Conservation (phyloP, 64 coral and sea anemone genomes). For the Trachythela sp. region DNA sequence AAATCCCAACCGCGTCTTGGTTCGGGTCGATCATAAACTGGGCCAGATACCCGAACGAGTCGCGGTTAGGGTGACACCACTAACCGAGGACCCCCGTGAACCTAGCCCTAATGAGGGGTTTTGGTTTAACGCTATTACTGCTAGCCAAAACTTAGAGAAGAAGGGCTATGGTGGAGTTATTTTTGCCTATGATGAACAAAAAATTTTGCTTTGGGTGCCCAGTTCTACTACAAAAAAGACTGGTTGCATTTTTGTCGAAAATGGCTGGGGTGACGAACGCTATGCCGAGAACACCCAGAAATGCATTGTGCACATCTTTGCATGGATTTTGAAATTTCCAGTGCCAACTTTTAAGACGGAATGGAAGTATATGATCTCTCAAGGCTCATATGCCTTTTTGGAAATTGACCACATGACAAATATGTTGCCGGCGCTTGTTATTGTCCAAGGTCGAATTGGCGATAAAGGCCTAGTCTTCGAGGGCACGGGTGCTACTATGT, state of each 20-base stretch:
- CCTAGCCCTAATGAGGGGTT: background rate
- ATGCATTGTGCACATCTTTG: conserved; percentile 60
- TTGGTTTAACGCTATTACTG: background rate
- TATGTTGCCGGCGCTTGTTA: conserved; percentile 54
- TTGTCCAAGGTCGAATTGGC: conserved; percentile 63
- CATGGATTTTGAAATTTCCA: conserved; percentile 73
- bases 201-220: conserved; percentile 72
- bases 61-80: background rate
- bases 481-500: conserved; percentile 64
- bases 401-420: conserved; percentile 45
- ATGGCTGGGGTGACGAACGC: conserved; percentile 60
- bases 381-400: conserved; percentile 46
- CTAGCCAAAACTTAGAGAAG: background rate
- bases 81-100: background rate
- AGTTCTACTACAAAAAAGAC: conserved; percentile 55
- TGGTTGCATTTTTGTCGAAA: conserved; percentile 77
- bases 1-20: background rate
- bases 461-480: conserved; percentile 73
- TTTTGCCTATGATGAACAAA: conserved; percentile 24
- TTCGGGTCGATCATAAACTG: background rate
- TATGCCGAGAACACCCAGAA: conserved; percentile 56
- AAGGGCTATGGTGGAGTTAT: background rate
- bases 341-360: conserved; percentile 61
- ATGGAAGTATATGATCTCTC: conserved; percentile 49
- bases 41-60: background rate